Conservation (phyloP, 2,888 invertebrate species). For the Pachycephus smyrnensis region DNA sequence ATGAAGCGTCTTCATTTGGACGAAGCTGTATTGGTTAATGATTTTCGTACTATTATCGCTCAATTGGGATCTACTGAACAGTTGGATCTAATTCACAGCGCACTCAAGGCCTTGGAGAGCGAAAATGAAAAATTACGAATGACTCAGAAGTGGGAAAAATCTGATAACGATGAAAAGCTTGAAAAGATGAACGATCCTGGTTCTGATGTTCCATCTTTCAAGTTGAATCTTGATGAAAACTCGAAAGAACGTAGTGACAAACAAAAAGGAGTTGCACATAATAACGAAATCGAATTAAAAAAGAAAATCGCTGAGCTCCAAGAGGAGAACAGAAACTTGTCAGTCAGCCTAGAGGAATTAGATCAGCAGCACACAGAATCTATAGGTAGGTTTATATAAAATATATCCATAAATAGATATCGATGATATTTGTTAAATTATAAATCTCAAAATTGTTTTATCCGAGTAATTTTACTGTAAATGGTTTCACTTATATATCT, state of each 20-base stretch:
- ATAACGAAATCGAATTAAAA: conserved; percentile 55
- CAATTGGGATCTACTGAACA: conserved; percentile 62
- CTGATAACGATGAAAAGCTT: conserved; percentile 43
- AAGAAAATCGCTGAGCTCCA: conserved; percentile 70
- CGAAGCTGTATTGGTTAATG: conserved; percentile 55
- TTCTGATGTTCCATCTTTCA: conserved; percentile 42
- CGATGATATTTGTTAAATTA: too few species aligned
- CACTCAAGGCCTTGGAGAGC: conserved; percentile 56
- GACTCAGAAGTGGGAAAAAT: conserved; percentile 43
- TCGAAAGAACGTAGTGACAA: conserved; percentile 18
- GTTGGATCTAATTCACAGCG: conserved; percentile 53
- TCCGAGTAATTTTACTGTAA: too few species aligned
- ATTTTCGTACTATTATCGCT: conserved; percentile 60
- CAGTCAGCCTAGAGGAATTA: conserved; percentile 76
- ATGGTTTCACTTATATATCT: too few species aligned
- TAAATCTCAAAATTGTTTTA: too few species aligned
- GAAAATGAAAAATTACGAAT: conserved; percentile 35
- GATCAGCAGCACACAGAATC: conserved; percentile 81
- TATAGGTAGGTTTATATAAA: conserved; percentile 64
- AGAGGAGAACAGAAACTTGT: conserved; percentile 72
- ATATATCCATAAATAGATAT: not conserved
- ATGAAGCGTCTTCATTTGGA: conserved; percentile 56
- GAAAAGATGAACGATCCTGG: conserved; percentile 35
- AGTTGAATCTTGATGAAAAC: conserved; percentile 32
- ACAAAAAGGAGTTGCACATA: conserved; percentile 17